Evolutionary conservation across 2,888 invertebrate genomes (phyloP), one percentile per base, ranked within the genome.

Genomic region (Hemistola chrysoprasaria): DNA sequence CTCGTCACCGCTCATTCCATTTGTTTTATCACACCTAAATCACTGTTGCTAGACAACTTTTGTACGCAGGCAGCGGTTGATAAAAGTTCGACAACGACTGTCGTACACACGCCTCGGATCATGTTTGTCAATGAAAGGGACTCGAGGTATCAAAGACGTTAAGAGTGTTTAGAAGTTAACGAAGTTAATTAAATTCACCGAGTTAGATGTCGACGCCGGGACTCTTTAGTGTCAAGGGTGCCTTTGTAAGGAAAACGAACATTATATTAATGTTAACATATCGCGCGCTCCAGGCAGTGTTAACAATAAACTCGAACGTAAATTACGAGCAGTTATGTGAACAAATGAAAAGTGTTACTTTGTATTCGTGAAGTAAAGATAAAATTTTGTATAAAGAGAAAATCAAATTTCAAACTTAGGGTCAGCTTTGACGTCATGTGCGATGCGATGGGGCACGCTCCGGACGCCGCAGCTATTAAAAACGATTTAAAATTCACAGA

Each of bases 111-210:
- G 67, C 73, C 59, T 65, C 52, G 58, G 66, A 65, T 66, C 72
- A 68, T 73, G 78, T 78, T 78, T 82, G 78, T 78, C 81, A 82
- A 81, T 83, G 81, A 69, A 74, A 78, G 75, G 77, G 78, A 67
- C 71, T 71, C 59, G 77, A 78, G 75, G 78, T 86, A 86, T 84
- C 85, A 83, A 83, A 87, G 84, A 86, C 80, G 84, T 83, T 83
- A 85, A 85, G 87, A 86, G 85, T 86, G 80, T 88, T 87, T 86
- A 81, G 84, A 84, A 88, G 83, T 86, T 87, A 84, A 82, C 81
- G 80, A 86, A 86, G 83, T 87, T 88, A 88, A 88, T 88, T 88
- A 87, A 87, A 88, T 86, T 85, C 74, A 65, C 69, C 68, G 76
- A 83, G 78, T 84, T 80, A 78, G 80, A 76, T 75, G 78, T 78